Conservation (phyloP, 2,113 vertebrate species). For the Myiozetetes cayanensis region DNA sequence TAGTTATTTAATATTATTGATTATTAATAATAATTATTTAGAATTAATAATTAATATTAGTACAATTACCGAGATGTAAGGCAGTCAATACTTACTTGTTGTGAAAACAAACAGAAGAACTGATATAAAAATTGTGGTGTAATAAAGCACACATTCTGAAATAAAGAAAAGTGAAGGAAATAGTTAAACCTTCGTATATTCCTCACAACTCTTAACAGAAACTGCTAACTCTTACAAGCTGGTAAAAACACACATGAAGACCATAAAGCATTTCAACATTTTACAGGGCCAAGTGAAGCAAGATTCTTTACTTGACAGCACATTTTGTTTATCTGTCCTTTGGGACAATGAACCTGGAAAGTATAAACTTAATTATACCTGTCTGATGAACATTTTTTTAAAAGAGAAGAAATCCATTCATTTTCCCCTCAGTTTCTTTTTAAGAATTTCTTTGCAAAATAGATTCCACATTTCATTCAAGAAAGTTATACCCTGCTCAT, state of each 20-base stretch:
- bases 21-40: neutral
- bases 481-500: neutral
- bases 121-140: constrained; percentile 99
- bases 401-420: neutral
- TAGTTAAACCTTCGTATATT: neutral
- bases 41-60: neutral
- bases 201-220: neutral
- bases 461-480: neutral
- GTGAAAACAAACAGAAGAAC: constrained; percentile 99
- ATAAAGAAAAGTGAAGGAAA: constrained; percentile 69
- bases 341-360: neutral
- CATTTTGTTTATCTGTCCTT: neutral
- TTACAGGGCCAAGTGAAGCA: neutral
- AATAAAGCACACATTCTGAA: constrained; percentile 99
- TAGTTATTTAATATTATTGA: neutral
- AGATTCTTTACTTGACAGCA: neutral
- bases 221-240: neutral
- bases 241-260: neutral
- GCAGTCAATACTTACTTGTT: constrained; percentile 88
- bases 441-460: neutral
- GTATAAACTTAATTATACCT: neutral
- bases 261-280: neutral
- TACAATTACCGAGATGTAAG: neutral
- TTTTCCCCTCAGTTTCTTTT: neutral
- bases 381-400: neutral